Percentiles rank a stretch among this genome's conserved stretches.
Conservation (phyloP, 2,888 invertebrate genomes). For the Cactoblastis cactorum region DNA sequence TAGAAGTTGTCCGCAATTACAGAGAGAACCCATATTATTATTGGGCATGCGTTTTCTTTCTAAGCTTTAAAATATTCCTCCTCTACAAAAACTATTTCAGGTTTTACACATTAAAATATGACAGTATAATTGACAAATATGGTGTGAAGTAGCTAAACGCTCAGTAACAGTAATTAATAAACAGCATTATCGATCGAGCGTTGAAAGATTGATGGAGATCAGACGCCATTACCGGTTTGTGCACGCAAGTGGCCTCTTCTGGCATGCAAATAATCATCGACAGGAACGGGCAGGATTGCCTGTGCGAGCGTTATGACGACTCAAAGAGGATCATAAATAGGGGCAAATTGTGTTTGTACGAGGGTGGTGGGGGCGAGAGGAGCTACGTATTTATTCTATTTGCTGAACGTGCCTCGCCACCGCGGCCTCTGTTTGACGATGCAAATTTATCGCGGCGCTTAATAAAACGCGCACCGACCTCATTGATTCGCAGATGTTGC, state of each 20-base stretch:
- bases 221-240: slow-evolving; percentile 38
- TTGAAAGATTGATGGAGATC: slow-evolving; percentile 37
- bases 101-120: too few species aligned
- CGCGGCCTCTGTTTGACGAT: slow-evolving; percentile 70
- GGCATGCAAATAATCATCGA: slow-evolving; percentile 31
- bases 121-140: neutral
- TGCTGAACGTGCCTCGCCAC: slow-evolving; percentile 70
- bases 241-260: slow-evolving; percentile 33
- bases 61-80: neutral
- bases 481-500: slow-evolving; percentile 68
- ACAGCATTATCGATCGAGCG: slow-evolving; percentile 32
- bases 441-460: slow-evolving; percentile 74
- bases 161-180: slow-evolving; percentile 41
- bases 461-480: slow-evolving; percentile 65
- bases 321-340: slow-evolving; percentile 54
- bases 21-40: slow-evolving; percentile 45
- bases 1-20: slow-evolving; percentile 58
- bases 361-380: slow-evolving; percentile 45
- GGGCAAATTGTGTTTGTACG: slow-evolving; percentile 68
- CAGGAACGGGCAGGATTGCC: slow-evolving; percentile 27
- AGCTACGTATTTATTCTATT: slow-evolving; percentile 73
- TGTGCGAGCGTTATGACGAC: slow-evolving; percentile 39
- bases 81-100: too few species aligned
- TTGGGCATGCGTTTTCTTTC: slow-evolving; percentile 25
- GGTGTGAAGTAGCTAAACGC: slow-evolving; percentile 33